Evolutionary conservation across 2,113 vertebrate species (phyloP).

Genomic region (Leucoraja erinaceus): DNA sequence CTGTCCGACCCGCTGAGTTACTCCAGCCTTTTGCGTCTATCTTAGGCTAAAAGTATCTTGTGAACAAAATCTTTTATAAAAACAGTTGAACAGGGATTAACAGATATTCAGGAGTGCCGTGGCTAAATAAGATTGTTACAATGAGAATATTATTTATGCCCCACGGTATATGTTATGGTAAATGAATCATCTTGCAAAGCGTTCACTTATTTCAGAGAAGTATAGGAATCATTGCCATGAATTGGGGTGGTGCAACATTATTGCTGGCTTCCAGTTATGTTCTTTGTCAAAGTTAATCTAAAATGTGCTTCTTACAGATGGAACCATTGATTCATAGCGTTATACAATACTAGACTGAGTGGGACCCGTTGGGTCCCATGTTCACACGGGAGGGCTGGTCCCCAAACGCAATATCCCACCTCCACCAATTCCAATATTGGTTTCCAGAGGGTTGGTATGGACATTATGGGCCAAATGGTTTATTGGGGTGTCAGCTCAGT

Average conservation of each 20-base stretch:
- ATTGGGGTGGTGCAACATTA: neutral
- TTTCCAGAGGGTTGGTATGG: too few species aligned
- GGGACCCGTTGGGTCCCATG: too few species aligned
- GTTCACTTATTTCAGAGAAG: neutral
- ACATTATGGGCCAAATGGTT: too few species aligned
- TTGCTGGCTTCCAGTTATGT: neutral
- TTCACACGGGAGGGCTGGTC: too few species aligned
- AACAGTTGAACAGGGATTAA: neutral
- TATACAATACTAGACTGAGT: too few species aligned
- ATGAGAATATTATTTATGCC: neutral
- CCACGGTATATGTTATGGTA: neutral
- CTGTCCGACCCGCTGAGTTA: too few species aligned
- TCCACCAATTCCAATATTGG: too few species aligned
- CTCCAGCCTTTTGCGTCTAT: too few species aligned
- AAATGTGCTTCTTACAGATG: too few species aligned
- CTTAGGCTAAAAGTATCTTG: neutral
- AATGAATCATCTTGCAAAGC: neutral
- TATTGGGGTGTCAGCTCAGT: too few species aligned
- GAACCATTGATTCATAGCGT: too few species aligned
- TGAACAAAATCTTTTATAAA: constrained; percentile 13
- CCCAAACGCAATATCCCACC: too few species aligned
- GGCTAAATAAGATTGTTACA: constrained; percentile 14
- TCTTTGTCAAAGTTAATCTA: neutral
- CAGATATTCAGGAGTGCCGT: neutral
- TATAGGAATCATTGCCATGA: neutral